Percentiles rank a stretch among this genome's conserved stretches.
These are phyloP conservation scores for Pterophyllum scalare DNA, from an alignment of 2,113 vertebrate genomes.

Conservation along the genomic window DNA sequence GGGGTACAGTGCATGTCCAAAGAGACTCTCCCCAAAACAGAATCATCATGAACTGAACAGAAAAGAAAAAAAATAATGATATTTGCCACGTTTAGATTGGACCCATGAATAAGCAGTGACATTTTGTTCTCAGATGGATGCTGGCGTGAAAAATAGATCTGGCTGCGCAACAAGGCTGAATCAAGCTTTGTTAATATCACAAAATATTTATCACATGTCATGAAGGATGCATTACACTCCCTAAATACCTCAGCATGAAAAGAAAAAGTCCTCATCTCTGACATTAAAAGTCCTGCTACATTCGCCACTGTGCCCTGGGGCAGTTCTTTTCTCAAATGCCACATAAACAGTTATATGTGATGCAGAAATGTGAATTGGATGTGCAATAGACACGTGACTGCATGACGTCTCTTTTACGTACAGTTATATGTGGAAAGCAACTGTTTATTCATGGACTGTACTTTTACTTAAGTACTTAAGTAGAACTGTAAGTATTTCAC, in stretches of 20 bases:
- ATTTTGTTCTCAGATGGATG: constrained; percentile 57
- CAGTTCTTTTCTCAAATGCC: not conserved
- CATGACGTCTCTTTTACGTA: not conserved
- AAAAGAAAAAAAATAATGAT: constrained; percentile 34
- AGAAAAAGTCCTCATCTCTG: constrained; percentile 17
- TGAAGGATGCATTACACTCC: constrained; percentile 60
- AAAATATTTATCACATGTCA: constrained; percentile 66
- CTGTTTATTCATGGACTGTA: not conserved
- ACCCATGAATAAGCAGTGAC: constrained; percentile 64
- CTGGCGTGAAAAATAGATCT: constrained; percentile 41
- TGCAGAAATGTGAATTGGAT: not conserved
- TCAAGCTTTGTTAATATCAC: constrained; percentile 59
- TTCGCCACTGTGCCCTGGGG: not conserved
- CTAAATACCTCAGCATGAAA: constrained; percentile 30
- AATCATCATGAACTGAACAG: constrained; percentile 9
- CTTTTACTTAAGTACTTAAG: not conserved
- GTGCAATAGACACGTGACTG: not conserved
- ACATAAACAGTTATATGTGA: constrained; percentile 8
- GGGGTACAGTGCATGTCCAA: not conserved
- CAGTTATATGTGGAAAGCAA: not conserved
- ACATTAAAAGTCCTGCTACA: constrained; percentile 18
- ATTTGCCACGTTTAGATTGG: constrained; percentile 31
- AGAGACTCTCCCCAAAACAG: constrained; percentile 17
- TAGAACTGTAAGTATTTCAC: not conserved
- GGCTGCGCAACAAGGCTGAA: constrained; percentile 38